Conservation (phyloP, 2,113 vertebrate species). For the Sphyrna mokarran region DNA sequence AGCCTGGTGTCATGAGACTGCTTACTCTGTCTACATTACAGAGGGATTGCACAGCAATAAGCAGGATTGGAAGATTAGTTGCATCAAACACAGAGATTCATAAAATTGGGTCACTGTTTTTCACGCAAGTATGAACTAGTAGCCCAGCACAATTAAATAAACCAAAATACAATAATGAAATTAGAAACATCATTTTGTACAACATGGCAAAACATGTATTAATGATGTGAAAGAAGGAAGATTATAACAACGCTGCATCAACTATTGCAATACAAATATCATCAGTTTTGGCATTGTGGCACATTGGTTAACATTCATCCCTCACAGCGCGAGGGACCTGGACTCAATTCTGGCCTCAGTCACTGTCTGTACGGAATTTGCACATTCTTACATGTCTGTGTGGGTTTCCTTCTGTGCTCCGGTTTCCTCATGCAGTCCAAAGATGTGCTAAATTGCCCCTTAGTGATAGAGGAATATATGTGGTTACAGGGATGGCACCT, state of each 20-base stretch:
- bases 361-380: no score
- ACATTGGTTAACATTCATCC: no score
- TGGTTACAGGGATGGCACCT: no score
- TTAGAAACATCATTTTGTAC: background rate
- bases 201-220: background rate
- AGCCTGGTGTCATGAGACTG: no score
- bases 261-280: background rate
- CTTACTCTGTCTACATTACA: background rate
- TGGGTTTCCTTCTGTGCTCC: no score
- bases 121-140: background rate
- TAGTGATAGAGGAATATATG: no score
- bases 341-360: no score
- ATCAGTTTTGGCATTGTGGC: background rate
- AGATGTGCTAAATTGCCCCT: no score
- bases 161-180: background rate
- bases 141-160: background rate
- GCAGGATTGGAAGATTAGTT: background rate
- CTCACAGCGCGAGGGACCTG: no score
- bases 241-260: background rate
- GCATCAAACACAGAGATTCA: background rate
- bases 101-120: background rate
- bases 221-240: background rate
- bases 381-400: no score
- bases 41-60: background rate
- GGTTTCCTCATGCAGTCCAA: no score